These are phyloP conservation scores for Drosophila tani DNA, from an alignment of 1,140 invertebrate species.

Conservation along the genomic window DNA sequence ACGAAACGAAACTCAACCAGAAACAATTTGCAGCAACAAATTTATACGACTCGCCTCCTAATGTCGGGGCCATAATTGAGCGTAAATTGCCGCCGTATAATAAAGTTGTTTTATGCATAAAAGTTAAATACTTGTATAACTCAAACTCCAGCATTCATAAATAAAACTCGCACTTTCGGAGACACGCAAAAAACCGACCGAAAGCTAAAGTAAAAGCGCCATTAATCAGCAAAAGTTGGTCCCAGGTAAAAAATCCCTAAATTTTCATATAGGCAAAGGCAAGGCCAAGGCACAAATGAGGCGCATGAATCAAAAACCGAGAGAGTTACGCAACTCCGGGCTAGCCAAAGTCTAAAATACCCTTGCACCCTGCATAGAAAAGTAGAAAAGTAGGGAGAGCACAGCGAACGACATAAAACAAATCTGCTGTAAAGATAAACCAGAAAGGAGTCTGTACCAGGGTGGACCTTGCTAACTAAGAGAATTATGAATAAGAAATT, in stretches of 20 bases:
- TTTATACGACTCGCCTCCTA: constrained; percentile 41
- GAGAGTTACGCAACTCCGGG: constrained; percentile 23
- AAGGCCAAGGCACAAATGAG: constrained; percentile 65
- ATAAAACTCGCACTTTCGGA: constrained; percentile 47
- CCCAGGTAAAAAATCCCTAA: constrained; percentile 33
- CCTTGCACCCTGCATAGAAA: background rate
- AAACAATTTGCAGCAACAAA: constrained; percentile 50
- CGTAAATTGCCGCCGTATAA: constrained; percentile 72
- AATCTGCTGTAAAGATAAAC: constrained; percentile 27
- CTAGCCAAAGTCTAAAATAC: constrained; percentile 31
- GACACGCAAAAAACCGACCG: constrained; percentile 13
- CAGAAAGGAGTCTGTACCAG: background rate
- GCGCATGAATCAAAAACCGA: constrained; percentile 70
- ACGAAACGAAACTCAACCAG: constrained; percentile 21
- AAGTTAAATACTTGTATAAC: constrained; percentile 57
- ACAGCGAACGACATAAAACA: constrained; percentile 13
- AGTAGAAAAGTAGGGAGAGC: background rate
- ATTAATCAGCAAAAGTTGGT: constrained; percentile 74
- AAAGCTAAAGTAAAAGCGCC: constrained; percentile 59
- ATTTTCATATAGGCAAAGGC: constrained; percentile 56
- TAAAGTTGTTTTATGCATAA: constrained; percentile 70
- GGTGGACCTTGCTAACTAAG: constrained; percentile 2
- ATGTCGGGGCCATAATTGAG: constrained; percentile 66
- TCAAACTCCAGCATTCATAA: constrained; percentile 28
- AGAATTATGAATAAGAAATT: too few species aligned